A percentile compares a stretch with the other conserved stretches of the same genome.
phyloP scores from a whole-genome alignment of 2,888 invertebrate species.

The Eristalis pertinax region DNA sequence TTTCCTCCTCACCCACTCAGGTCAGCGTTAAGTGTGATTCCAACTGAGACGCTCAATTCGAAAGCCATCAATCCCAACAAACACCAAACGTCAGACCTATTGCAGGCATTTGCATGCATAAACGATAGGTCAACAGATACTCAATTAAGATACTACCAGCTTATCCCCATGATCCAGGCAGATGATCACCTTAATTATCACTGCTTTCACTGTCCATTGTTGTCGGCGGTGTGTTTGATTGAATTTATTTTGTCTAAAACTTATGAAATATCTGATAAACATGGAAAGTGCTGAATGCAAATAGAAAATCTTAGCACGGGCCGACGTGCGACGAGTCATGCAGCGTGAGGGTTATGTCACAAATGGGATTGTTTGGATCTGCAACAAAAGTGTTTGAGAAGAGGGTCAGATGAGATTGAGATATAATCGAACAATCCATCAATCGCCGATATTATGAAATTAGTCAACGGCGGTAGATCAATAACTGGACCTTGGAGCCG shows the following conservation, averaged over 20 bases:
- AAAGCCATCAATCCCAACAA: slow-evolving; percentile 7
- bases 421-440: neutral
- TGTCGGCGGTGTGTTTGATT: neutral
- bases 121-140: slow-evolving; percentile 42
- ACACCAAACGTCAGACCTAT: slow-evolving; percentile 1
- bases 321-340: neutral
- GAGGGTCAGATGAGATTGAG: neutral
- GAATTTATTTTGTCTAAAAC: slow-evolving; percentile 17
- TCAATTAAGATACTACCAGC: slow-evolving; percentile 15
- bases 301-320: neutral
- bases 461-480: neutral
- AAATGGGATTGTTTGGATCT: neutral
- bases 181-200: slow-evolving; percentile 50
- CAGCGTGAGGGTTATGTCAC: neutral
- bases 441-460: neutral
- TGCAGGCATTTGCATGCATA: slow-evolving; percentile 27
- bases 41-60: neutral
- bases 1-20: neutral
- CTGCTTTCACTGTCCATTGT: slow-evolving; percentile 42
- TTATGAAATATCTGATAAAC: slow-evolving; percentile 21
- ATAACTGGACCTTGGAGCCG: neutral
- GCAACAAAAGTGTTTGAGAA: slow-evolving; percentile 3
- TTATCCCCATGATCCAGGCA: slow-evolving; percentile 20
- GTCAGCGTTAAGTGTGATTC: neutral
- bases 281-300: slow-evolving; percentile 20